phyloP scores from a whole-genome alignment of 2,797 vertebrate genomes.

The Periophthalmus magnuspinnatus region DNA sequence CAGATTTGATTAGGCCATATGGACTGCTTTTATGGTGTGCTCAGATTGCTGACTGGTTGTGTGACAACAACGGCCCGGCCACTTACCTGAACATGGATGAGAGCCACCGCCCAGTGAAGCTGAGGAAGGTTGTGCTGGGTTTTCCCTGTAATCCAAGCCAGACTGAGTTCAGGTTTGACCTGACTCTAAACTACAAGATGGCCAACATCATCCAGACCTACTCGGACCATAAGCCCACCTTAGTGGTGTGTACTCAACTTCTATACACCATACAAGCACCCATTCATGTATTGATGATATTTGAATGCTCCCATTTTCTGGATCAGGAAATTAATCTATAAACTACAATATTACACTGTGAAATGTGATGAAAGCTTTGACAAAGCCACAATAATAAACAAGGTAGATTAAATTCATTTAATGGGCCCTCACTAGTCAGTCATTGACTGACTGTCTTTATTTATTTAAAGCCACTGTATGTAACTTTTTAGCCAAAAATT shows the following conservation, averaged over 20 bases:
- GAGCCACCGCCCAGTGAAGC: slow-evolving; percentile 92
- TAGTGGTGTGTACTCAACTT: slow-evolving; percentile 83
- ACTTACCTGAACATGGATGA: slow-evolving; percentile 91
- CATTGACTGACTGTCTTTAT: background rate
- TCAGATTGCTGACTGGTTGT: slow-evolving; percentile 94
- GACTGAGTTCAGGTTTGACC: slow-evolving; percentile 95
- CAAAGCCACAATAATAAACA: background rate
- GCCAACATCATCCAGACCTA: slow-evolving; percentile 91
- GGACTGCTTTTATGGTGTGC: background rate
- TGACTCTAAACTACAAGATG: slow-evolving; percentile 95
- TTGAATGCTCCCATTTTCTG: background rate
- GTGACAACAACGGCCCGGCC: slow-evolving; percentile 83
- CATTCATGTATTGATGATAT: background rate
- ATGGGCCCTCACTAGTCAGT: background rate
- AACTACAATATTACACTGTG: background rate
- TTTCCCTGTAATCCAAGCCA: slow-evolving; percentile 88
- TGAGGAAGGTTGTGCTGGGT: slow-evolving; percentile 92
- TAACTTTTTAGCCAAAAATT: no score
- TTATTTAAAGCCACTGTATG: background rate
- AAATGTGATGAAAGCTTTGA: background rate
- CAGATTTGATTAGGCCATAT: background rate
- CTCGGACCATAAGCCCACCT: slow-evolving; percentile 90
- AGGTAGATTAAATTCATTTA: background rate
- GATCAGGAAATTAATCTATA: background rate
- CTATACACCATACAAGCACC: background rate